Evolutionary conservation across 2,797 vertebrate species (phyloP), one percentile per base, ranked within the genome.

Genomic region (Sebastes nivosus): DNA sequence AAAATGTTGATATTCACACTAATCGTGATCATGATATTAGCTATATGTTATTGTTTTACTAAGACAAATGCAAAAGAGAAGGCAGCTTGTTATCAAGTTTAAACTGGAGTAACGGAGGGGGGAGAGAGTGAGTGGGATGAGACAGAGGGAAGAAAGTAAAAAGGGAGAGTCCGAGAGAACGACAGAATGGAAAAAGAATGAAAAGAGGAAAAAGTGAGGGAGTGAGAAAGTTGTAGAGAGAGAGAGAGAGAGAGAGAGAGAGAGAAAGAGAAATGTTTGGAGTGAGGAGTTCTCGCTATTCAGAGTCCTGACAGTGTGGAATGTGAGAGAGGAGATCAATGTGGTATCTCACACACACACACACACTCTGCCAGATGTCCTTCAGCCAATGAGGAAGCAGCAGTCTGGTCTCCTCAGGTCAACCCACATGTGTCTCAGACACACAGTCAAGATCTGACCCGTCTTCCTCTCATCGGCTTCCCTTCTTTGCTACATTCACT

Each of bases 291-390:
- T 85, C 59, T 87, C 46, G 80, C 89, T 89, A 89, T 92, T 92
- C 87, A 89, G 88, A 73, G 86, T 80, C 89, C 89, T 92, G 93
- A 91, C 89, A 95, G 85, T 63, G 79, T 85, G 94, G 93, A 94
- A 92, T 93, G 93, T 90, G 87, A 88, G 86, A 87, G 83, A 75
- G 80, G 87, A 92, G 89, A 93, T 91, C 90, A 89, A 87, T 91
- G 90, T 87, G 89, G 86, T 87, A 79, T 88, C 87, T 72, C 32
- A 75, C 63, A 80, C 65, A 64, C 61, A 75, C 22, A 52, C 13
- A 42, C 38, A 75, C 22, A 38, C 18, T 5, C 54, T 32, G 85
- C 94, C 95, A 95, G 94, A 96, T 95, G 95, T 95, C 93, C 87
- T 88, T 76, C 79, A 91, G 89, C 91, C 92, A 93, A 93, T 92